phyloP scores from a whole-genome alignment of 2,797 vertebrate genomes.

The Agapornis canus region DNA sequence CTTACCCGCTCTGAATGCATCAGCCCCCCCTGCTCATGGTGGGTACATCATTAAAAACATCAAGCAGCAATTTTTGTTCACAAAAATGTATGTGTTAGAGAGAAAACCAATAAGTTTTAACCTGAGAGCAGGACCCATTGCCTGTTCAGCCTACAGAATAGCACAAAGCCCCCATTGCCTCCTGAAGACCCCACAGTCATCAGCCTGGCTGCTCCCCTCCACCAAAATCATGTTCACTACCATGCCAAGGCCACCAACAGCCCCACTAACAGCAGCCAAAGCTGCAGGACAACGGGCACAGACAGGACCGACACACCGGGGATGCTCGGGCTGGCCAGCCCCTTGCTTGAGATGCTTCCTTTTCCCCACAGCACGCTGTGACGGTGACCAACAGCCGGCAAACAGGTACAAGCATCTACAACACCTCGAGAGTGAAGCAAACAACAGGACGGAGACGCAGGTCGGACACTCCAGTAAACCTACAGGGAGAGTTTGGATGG shows the following conservation, averaged over 20 bases:
- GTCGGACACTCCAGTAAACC: not conserved
- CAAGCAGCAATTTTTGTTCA: not conserved
- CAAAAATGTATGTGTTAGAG: rapidly evolving
- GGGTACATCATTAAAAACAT: not conserved
- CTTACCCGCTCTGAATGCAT: rapidly evolving
- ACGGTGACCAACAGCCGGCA: not conserved
- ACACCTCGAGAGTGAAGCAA: not conserved
- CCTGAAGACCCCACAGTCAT: not conserved
- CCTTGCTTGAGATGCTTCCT: not conserved
- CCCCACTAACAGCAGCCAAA: not conserved
- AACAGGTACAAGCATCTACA: not conserved
- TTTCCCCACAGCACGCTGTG: not conserved
- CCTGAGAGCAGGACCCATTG: rapidly evolving
- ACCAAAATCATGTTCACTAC: rapidly evolving
- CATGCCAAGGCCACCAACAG: rapidly evolving
- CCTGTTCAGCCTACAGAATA: not conserved
- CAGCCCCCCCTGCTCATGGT: not conserved
- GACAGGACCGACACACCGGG: not conserved
- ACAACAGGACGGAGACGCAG: not conserved
- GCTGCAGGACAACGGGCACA: not conserved
- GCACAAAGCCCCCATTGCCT: not conserved
- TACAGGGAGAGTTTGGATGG: not conserved
- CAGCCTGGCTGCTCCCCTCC: not conserved
- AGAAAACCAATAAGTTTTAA: rapidly evolving
- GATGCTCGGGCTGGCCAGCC: not conserved